Evolutionary conservation across 2,888 invertebrate species (phyloP).

Genomic region (Rugalucina vietnamica): DNA sequence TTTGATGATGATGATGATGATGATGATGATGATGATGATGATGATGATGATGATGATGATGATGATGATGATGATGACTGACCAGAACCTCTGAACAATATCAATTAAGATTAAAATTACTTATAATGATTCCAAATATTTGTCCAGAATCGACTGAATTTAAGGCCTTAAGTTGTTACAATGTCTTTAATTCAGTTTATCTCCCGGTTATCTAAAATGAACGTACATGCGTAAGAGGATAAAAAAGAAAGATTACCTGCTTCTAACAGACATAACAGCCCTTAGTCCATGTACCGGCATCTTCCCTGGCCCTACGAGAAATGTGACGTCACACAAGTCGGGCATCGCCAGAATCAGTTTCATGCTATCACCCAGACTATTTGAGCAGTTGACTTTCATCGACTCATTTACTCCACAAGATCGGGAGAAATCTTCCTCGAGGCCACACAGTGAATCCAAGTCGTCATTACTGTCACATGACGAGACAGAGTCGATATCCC

Average conservation of each 20-base stretch:
- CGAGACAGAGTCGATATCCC: background rate
- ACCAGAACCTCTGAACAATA: background rate
- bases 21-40: background rate
- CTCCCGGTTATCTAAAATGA: too few species aligned
- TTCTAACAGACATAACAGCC: background rate
- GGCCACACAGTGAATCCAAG: background rate
- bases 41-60: background rate
- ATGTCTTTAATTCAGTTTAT: too few species aligned
- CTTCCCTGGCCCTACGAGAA: too few species aligned
- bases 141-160: too few species aligned
- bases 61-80: background rate
- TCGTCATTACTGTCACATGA: background rate
- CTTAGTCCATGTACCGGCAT: background rate
- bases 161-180: too few species aligned
- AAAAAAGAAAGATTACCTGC: background rate
- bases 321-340: too few species aligned
- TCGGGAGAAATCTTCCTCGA: background rate
- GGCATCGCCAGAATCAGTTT: background rate
- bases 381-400: too few species aligned
- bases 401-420: too few species aligned
- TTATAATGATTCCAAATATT: too few species aligned
- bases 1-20: background rate
- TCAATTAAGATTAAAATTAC: background rate
- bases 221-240: too few species aligned
- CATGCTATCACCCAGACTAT: too few species aligned